Base-by-base conservation (phyloP, 1,140 invertebrate species). In the Wiebesia pumilae region DNA sequence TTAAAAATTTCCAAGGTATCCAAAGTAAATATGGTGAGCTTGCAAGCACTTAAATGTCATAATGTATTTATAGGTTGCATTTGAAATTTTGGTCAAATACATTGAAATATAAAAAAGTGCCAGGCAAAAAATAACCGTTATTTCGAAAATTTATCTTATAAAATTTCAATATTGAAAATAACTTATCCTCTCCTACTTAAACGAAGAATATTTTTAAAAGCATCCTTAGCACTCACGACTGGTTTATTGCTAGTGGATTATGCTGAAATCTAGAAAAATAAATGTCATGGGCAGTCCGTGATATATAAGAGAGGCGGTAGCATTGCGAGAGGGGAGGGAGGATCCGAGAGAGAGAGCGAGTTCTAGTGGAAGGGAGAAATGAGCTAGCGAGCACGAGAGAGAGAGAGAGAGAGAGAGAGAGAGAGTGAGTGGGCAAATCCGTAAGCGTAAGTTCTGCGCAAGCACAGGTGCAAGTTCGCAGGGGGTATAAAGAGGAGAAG, bases 391-490 rank as follows among this genome's bases (percentile, higher is more conserved):
- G 38, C 30, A 33, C 9, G 51, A 38, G 54, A 33, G 16, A 62
- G 35, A 9, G 30, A 14, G 27, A 65, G 24, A 33, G 24, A 69
- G 65, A 24, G 62, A 14, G 62, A 27, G 69, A 19, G 69, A 35
- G 78, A 30, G 58, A 27, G 9, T 1, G 47, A 51, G 82, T 38
- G 27, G 81, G 67, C 77, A 65, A 77, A 62, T 86, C 51, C 38
- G 71, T 54, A 88, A 88, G 87, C 84, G 85, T 77, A 88, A 87
- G 90, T 86, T 91, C 90, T 91, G 90, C 90, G 90, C 90, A 91
- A 91, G 90, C 90, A 91, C 90, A 91, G 90, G 90, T 91, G 89
- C 90, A 90, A 91, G 90, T 90, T 90, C 87, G n/a, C 80, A 78
- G 90, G 89, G 90, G 90, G 89, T 91, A 91, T 91, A 91, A 91